These are phyloP conservation scores for Brachionus rubens DNA, from an alignment of 1,140 invertebrate genomes.

Conservation along the genomic window DNA sequence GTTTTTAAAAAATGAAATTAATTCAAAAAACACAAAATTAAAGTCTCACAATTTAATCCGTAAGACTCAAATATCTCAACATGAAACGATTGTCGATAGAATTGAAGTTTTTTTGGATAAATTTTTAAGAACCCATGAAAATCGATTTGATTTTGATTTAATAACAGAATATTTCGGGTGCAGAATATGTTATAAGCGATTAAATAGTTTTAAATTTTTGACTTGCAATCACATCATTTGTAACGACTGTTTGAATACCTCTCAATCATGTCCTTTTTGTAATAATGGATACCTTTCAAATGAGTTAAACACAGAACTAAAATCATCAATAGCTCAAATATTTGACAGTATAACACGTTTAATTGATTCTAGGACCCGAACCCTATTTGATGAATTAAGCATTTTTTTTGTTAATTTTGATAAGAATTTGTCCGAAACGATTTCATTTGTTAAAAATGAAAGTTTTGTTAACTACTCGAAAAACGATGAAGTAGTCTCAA, in stretches of 20 bases:
- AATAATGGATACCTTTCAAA: neutral
- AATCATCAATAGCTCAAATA: neutral
- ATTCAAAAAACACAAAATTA: neutral
- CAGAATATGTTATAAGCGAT: neutral
- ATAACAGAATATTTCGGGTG: neutral
- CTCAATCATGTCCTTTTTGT: too few relatives aligned
- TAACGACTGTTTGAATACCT: neutral
- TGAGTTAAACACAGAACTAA: neutral
- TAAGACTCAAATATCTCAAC: neutral
- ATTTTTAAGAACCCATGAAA: neutral
- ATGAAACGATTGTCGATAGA: neutral
- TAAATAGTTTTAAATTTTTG: neutral
- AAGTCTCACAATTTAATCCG: neutral
- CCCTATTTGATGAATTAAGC: neutral
- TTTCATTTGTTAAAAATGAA: neutral
- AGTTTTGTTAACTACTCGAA: neutral
- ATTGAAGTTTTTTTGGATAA: too few relatives aligned
- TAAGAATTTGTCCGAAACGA: neutral
- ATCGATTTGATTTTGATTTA: neutral
- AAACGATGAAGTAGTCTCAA: too few relatives aligned
- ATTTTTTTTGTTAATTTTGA: neutral
- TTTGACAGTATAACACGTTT: neutral
- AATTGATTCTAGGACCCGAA: neutral
- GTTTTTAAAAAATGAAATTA: slow-evolving; percentile 14
- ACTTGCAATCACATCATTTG: neutral